Evolutionary conservation across 37 sponge, comb jelly and placozoan species (phyloP), one percentile per base, ranked within the genome.

Genomic region (Agelas oroides): DNA sequence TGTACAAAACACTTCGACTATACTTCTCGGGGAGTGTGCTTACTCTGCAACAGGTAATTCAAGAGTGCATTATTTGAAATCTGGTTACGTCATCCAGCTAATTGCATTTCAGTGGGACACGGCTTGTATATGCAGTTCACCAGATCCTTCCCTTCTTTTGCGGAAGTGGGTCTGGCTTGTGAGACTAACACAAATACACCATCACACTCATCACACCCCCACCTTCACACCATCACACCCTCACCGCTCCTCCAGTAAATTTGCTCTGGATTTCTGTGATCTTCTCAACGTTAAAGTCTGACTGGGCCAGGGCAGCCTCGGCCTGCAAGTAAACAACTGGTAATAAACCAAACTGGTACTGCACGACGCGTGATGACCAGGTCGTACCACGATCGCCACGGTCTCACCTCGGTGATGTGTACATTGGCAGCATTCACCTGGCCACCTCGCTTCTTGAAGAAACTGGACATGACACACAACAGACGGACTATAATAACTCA

Each of bases 201-300:
- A 8, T 46, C 6, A 46, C 46, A 46, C 8, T 46, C 46, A 46
- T 46, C n/a, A n/a, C n/a, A 46, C 46, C 8, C 6, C 46, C 46
- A 46, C 46, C 17, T 40, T 11, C 34, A 14, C 25, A 56, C 56
- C 17, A 31, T 24, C 18, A 41, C 18, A 23, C 34, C 13, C 93
- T 53, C 28, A 95, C 95, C 84, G 79, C 83, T 70, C 95, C 90
- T 80, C 93, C 80, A 23, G 88, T 73, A 38, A 95, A 95, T 71
- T 77, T 82, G 72, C 65, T 84, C 72, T 95, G 95, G 28, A 95
- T 83, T 32, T 92, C 95, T 20, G 84, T 78, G 46, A 95, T 95
- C 65, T 91, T 92, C 16, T 85, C 76, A 16, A 89, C 70, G 71
- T 95, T 95, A 70, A 92, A 95, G 39, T 92, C 86, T 1, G 93